A percentile compares a stretch with the other conserved stretches of the same genome.
Conservation (phyloP, 2,888 invertebrate species). For the Parasteatoda lunata region DNA sequence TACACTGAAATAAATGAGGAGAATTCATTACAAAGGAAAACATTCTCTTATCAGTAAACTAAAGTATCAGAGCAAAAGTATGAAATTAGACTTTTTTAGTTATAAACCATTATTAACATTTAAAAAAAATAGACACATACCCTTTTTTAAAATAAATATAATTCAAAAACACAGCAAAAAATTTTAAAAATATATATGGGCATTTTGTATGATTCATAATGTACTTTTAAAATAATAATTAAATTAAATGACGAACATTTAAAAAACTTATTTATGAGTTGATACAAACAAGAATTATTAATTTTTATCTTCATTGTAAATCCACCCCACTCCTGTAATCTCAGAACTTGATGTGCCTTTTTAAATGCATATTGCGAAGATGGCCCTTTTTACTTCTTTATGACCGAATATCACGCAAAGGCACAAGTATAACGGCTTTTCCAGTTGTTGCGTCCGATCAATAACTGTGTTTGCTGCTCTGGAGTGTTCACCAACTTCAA, state of each 20-base stretch:
- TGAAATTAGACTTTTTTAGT: too few relatives aligned
- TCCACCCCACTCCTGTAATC: conserved; percentile 12
- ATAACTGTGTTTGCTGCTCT: conserved; percentile 39
- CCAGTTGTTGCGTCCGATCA: conserved; percentile 55
- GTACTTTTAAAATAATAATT: too few relatives aligned
- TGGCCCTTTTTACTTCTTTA: conserved; percentile 43
- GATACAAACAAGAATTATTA: conserved; percentile 26
- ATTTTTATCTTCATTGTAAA: conserved; percentile 39
- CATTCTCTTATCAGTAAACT: too few relatives aligned
- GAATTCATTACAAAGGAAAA: too few relatives aligned
- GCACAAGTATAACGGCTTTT: conserved; percentile 22
- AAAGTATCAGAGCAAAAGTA: too few relatives aligned
- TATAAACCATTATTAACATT: too few relatives aligned
- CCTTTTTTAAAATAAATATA: too few relatives aligned
- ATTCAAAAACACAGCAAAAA: too few relatives aligned
- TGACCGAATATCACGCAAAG: conserved; percentile 52
- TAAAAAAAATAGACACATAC: too few relatives aligned
- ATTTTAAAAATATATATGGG: too few relatives aligned
- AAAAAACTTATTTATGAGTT: conserved; percentile 18
- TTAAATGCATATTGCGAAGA: conserved; percentile 47
- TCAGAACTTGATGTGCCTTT: conserved; percentile 16
- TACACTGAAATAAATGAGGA: too few relatives aligned
- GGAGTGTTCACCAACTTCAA: conserved; percentile 35
- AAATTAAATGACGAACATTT: background rate
- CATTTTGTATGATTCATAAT: too few relatives aligned